Evolutionary conservation across 2,888 invertebrate genomes (phyloP), one percentile per base, ranked within the genome.

Genomic region (Steinernema carpocapsae): DNA sequence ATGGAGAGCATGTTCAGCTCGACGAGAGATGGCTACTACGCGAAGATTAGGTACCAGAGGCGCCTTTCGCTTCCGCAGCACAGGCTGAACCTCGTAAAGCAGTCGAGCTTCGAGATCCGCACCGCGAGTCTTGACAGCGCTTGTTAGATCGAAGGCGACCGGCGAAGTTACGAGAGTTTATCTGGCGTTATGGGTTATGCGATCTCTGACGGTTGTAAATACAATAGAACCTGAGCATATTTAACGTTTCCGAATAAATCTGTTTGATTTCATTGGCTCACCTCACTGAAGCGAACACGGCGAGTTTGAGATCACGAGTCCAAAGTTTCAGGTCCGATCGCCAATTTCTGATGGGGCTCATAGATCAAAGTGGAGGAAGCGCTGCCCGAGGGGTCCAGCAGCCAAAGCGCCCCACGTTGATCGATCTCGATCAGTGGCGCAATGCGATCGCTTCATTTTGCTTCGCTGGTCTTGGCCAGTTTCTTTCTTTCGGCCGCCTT

Each of bases 1-100:
- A 84, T 86, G 77, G 82, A 83, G 12, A 83, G 83, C 29, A 78
- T 86, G 74, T 86, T 86, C 76, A 80, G 82, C 22, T 77, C 80
- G 17, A 85, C 86, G 12, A 79, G 86, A 3, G 86, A 86, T 64
- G 86, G 86, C 14, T 71, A 56, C 71, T 70, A 59, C 22, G 72
- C 74, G 12, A 77, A 79, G 46, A 78, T 85, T 12, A 80, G 85
- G 19, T 80, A 82, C 59, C 84, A 85, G 76, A 77, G 85, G 37
- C 74, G 85, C 10, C 79, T 83, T 24, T 84, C 84, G 6, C 77
- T 86, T 22, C 85, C 86, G 4, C 85, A 85, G 72, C 81, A 81
- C 71, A 22, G 74, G 17, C 17, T 17, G 37, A 22, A 42, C 42
- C 46, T 74, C 24, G 45, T 70, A 3, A 74, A 74, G 22, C 71